Conservation (phyloP, 2,113 vertebrate species). For the Polypterus senegalus region DNA sequence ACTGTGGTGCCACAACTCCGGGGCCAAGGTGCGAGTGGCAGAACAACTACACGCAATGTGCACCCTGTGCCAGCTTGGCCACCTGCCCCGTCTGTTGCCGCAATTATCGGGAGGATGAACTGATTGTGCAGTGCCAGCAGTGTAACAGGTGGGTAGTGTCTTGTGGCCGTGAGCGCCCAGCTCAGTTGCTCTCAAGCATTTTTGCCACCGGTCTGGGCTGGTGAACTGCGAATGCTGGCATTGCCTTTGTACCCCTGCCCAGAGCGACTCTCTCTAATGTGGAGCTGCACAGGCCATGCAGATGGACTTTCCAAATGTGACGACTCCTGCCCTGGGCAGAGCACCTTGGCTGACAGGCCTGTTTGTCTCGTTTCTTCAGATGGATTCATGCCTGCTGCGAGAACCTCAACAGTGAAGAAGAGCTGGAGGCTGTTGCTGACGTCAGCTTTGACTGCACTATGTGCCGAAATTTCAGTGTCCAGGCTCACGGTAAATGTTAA, state of each 20-base stretch:
- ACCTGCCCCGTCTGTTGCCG: slow-evolving; percentile 69
- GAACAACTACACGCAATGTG: slow-evolving; percentile 91
- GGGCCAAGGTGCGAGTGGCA: slow-evolving; percentile 86
- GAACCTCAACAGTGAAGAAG: slow-evolving; percentile 73
- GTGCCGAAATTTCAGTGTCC: slow-evolving; percentile 61
- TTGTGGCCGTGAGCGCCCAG: no score
- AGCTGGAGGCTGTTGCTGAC: slow-evolving; percentile 80
- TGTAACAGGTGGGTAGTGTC: slow-evolving; percentile 70
- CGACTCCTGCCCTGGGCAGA: no score
- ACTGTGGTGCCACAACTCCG: slow-evolving; percentile 80
- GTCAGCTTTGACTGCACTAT: slow-evolving; percentile 85
- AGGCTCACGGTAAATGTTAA: slow-evolving; percentile 59
- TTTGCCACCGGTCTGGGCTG: background rate
- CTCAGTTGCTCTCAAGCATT: no score
- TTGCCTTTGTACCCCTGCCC: no score
- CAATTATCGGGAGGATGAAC: slow-evolving; percentile 69
- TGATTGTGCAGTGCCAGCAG: slow-evolving; percentile 83
- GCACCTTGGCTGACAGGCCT: no score
- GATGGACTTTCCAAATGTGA: no score
- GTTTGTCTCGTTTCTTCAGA: slow-evolving; percentile 36
- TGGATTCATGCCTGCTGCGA: slow-evolving; percentile 93
- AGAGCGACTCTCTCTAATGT: no score
- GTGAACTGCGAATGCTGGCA: background rate
- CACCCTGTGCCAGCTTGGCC: slow-evolving; percentile 74
- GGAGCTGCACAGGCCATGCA: no score